These are phyloP conservation scores for Anorthoa munda DNA, from an alignment of 2,888 invertebrate genomes.

Conservation along the genomic window DNA sequence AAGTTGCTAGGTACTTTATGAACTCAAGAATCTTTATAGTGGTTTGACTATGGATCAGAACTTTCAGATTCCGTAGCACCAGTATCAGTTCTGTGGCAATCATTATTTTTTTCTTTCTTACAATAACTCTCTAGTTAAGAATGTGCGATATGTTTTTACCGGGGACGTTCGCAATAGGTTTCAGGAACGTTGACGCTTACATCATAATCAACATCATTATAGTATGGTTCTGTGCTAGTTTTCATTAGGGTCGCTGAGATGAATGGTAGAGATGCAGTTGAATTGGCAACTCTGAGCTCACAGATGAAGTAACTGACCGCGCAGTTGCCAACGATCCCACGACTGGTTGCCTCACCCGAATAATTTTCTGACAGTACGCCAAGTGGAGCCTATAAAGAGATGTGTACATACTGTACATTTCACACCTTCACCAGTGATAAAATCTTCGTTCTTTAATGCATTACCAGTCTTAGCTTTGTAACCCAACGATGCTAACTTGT, in stretches of 20 bases:
- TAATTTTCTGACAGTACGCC: constrained; percentile 52
- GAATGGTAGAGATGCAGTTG: constrained; percentile 21
- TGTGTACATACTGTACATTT: constrained; percentile 24
- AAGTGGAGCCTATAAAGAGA: constrained; percentile 31
- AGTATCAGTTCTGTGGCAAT: too few relatives aligned
- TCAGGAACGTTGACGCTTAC: neutral
- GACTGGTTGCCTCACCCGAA: constrained; percentile 44
- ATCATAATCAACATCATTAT: constrained; percentile 9
- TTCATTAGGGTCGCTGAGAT: constrained; percentile 41
- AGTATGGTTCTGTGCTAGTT: constrained; percentile 14
- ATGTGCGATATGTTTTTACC: neutral
- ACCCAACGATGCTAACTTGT: neutral
- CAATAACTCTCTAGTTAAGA: neutral
- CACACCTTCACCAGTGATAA: constrained; percentile 5
- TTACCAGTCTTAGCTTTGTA: neutral
- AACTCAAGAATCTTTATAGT: neutral
- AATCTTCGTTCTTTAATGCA: neutral
- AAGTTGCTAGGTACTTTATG: too few relatives aligned
- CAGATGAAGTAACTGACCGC: constrained; percentile 51
- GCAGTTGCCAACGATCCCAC: constrained; percentile 51
- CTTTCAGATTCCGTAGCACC: neutral
- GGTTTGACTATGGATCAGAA: neutral
- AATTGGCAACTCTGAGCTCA: constrained; percentile 49
- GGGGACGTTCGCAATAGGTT: neutral
- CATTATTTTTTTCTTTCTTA: too few relatives aligned